phyloP scores from a whole-genome alignment of 2,113 vertebrate genomes.

The Perca schrenkii region DNA sequence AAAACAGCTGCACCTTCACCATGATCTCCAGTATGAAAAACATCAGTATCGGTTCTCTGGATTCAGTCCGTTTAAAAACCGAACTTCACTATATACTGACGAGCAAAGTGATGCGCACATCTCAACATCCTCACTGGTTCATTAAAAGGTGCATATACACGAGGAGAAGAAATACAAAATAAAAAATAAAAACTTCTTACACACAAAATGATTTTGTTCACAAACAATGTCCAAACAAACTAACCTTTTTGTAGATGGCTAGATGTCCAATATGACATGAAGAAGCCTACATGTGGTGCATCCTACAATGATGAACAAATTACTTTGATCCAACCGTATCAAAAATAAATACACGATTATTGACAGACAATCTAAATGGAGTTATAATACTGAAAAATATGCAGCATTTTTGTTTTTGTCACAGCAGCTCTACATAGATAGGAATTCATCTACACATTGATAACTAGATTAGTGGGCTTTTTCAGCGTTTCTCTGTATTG shows the following conservation, averaged over 20 bases:
- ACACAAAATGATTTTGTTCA: slow-evolving; percentile 52
- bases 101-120: slow-evolving; percentile 65
- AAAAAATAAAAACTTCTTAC: slow-evolving; percentile 32
- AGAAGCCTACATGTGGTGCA: slow-evolving; percentile 23
- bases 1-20: slow-evolving; percentile 73
- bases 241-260: slow-evolving; percentile 28
- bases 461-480: slow-evolving; percentile 74
- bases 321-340: slow-evolving; percentile 36
- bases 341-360: slow-evolving; percentile 65
- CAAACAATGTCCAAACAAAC: slow-evolving; percentile 34
- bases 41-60: slow-evolving; percentile 94
- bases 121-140: slow-evolving; percentile 20
- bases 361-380: slow-evolving; percentile 21
- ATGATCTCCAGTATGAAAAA: slow-evolving; percentile 83
- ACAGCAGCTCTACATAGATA: slow-evolving; percentile 58
- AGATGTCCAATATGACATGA: slow-evolving; percentile 37
- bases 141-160: slow-evolving; percentile 29
- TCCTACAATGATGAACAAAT: slow-evolving; percentile 29
- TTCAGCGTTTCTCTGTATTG: slow-evolving; percentile 85
- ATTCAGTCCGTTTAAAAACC: slow-evolving; percentile 90
- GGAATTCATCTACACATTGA: slow-evolving; percentile 83
- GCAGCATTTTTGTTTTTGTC: slow-evolving; percentile 54
- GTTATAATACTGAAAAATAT: slow-evolving; percentile 53
- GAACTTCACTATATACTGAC: slow-evolving; percentile 92
- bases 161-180: slow-evolving; percentile 5